A percentile compares a stretch with the other conserved stretches of the same genome.
These are phyloP conservation scores for Penaeus monodon DNA, from an alignment of 2,888 invertebrate species.

Conservation along the genomic window DNA sequence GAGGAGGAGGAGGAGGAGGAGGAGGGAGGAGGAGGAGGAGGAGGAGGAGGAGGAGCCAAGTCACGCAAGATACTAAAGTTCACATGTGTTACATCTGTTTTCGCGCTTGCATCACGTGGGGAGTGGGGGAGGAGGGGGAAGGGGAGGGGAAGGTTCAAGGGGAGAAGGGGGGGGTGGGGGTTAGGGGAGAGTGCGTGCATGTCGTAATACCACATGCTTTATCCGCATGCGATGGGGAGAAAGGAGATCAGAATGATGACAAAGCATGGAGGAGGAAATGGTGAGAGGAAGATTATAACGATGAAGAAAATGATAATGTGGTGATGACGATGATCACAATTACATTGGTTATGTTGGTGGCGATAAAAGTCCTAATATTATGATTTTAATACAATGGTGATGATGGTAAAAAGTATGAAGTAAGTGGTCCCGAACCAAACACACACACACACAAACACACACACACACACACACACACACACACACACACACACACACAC, in stretches of 20 bases:
- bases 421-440: no score
- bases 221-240: no score
- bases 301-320: neutral
- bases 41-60: neutral
- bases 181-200: no score
- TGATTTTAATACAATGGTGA: no score
- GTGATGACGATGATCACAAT: slow-evolving; percentile 11
- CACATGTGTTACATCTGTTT: neutral
- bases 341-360: neutral
- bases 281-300: neutral
- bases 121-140: no score
- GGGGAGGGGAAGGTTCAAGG: no score
- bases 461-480: neutral
- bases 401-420: neutral
- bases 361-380: neutral
- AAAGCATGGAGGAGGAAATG: no score
- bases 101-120: no score
- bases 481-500: neutral
- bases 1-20: neutral
- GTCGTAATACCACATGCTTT: no score
- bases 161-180: no score
- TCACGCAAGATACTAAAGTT: neutral
- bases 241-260: no score
- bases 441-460: no score
- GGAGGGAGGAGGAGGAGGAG: neutral